Conservation (phyloP, 1,140 invertebrate genomes). For the Camponotus vicinus region DNA sequence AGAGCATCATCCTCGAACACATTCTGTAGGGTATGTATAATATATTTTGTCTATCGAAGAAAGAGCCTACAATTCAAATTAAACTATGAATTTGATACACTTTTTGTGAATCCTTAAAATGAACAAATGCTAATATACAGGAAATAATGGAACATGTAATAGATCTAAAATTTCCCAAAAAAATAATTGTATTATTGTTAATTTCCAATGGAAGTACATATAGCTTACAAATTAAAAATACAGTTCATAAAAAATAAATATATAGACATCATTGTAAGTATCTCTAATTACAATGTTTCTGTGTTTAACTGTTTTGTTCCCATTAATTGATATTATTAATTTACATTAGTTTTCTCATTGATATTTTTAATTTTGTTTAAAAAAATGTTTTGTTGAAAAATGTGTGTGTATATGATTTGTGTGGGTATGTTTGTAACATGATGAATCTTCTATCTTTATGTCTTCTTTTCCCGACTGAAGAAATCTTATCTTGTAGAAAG, state of each 20-base stretch:
- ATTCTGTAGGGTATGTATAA: conserved; percentile 89
- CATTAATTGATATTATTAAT: not conserved
- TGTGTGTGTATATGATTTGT: too few relatives aligned
- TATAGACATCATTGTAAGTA: not conserved
- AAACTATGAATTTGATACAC: not conserved
- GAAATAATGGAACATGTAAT: not conserved
- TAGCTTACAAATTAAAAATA: not conserved
- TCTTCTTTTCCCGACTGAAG: conserved; percentile 59
- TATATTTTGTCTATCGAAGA: not conserved
- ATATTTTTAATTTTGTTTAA: not conserved
- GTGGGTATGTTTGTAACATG: not conserved
- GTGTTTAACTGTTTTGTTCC: not conserved
- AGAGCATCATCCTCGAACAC: conserved; percentile 92
- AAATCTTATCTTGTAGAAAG: conserved; percentile 24
- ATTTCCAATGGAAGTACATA: not conserved
- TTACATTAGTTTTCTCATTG: too few relatives aligned
- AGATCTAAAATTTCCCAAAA: not conserved
- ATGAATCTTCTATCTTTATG: conserved; percentile 17
- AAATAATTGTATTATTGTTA: not conserved
- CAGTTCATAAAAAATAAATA: not conserved
- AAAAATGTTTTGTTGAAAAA: not conserved
- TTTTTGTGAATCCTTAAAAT: not conserved
- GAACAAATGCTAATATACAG: not conserved
- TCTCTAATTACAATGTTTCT: conserved; percentile 5
- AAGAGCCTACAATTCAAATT: not conserved